Evolutionary conservation across 1,140 invertebrate species (phyloP).

Genomic region (Drosophila subpulchrella): DNA sequence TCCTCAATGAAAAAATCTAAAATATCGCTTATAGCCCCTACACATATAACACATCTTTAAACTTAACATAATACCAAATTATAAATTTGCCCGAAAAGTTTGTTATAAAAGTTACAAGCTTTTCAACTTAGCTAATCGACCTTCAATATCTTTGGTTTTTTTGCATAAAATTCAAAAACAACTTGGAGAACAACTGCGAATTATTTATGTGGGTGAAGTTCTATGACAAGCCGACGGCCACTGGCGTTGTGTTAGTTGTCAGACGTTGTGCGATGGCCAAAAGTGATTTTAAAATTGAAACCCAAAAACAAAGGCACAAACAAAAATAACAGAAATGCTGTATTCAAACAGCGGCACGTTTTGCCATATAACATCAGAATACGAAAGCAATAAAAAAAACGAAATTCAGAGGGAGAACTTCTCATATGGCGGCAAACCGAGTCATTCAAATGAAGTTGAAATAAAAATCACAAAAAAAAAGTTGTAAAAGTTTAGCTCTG

Average conservation of each 20-base stretch:
- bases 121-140: constrained; percentile 5
- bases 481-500: constrained; percentile 38
- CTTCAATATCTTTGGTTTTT: neutral
- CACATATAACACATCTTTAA: neutral
- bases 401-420: constrained; percentile 17
- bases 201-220: constrained; percentile 77
- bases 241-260: constrained; percentile 50
- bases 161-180: constrained; percentile 2
- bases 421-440: constrained; percentile 27
- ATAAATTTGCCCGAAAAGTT: neutral
- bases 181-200: constrained; percentile 15
- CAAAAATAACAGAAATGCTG: constrained; percentile 26
- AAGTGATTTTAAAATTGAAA: constrained; percentile 59
- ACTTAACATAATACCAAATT: neutral
- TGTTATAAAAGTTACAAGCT: constrained; percentile 6
- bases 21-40: neutral
- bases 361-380: constrained; percentile 35
- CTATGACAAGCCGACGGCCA: constrained; percentile 42
- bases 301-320: constrained; percentile 14
- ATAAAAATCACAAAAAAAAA: constrained; percentile 32
- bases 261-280: constrained; percentile 40
- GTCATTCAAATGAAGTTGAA: constrained; percentile 55
- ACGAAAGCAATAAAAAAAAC: constrained; percentile 37
- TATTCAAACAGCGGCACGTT: constrained; percentile 46
- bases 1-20: no score